Base-by-base conservation (phyloP, 1,140 invertebrate species). In the Pseudomyrmex gracilis region DNA sequence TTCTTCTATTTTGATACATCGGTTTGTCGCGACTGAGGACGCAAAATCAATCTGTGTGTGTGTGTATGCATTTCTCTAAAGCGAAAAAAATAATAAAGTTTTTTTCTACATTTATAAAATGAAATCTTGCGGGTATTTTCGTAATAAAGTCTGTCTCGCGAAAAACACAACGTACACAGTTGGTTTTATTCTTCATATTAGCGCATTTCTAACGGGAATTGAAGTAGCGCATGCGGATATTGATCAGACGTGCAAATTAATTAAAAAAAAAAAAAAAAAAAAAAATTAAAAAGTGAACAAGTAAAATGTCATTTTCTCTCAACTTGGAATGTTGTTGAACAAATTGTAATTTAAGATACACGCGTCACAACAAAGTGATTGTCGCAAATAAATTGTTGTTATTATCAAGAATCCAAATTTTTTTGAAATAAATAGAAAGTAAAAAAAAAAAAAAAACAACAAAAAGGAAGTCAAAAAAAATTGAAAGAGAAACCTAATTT, bases 1-100 rank as follows among this genome's bases (percentile, higher is more conserved):
- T 80, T 80, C 70, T 71, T 71, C 43, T 58, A 70, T 71, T 70
- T 80, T 43, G 53, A 49, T 17, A 71, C 58, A 71, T 12, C 47
- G 17, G 15, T 22, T 7, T 5, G 22, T 10, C 10, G n/a, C 60
- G 58, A 80, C 66, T 80, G 76, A 49, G 53, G 71, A 80, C 55
- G 66, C 66, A 20, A 71, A 71, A 80, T 45, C 66, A 80, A 80
- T 80, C 71, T 71, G 20, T 47, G 66, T 43, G 10, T 13, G 9
- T 17, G 34, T 34, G 34, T 0, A 7, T n/a, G n/a, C n/a, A 5
- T 71, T 71, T 53, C 64, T 70, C 10, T 49, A 43, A 20, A 53
- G 22, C 2, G 12, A 17, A 20, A 24, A 20, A 70, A 60, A 80
- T 80, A 78, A 70, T 70, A 70, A 70, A 78, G 5, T 49, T 68